Conservation (phyloP, 2,113 vertebrate genomes). For the Carlito syrichta region DNA sequence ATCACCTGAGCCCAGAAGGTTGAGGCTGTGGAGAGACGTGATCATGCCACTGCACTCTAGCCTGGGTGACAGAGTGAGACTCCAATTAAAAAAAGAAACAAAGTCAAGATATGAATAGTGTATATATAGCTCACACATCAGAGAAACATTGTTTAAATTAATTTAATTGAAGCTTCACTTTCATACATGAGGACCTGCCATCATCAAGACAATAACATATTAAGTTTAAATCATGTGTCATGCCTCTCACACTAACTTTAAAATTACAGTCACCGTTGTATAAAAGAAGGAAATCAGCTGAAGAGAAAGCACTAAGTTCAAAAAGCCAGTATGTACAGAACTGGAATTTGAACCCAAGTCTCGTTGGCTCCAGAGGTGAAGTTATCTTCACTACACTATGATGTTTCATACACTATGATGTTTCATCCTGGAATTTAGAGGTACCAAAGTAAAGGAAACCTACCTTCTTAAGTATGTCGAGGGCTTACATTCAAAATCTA, state of each 20-base stretch:
- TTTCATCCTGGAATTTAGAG: not conserved
- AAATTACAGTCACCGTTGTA: not conserved
- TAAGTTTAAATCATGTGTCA: fast-evolving
- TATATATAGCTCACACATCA: not conserved
- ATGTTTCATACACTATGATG: no score
- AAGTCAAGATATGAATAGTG: not conserved
- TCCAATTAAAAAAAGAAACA: no score
- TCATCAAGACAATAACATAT: not conserved
- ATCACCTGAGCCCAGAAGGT: no score
- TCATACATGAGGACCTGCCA: not conserved
- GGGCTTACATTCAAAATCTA: not conserved
- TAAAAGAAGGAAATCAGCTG: not conserved
- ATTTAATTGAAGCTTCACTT: not conserved
- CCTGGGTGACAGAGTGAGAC: no score
- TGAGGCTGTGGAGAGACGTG: no score
- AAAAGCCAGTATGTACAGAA: not conserved
- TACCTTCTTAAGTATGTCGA: not conserved
- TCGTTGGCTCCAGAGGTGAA: not conserved
- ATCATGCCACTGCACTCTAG: no score
- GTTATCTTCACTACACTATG: not conserved
- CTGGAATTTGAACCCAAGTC: not conserved
- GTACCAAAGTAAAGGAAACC: not conserved
- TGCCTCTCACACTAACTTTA: no score
- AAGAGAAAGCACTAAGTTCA: not conserved
- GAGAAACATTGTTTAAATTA: not conserved